Evolutionary conservation across 1,140 invertebrate species (phyloP).

Genomic region (Daktulosphaira vitifoliae): DNA sequence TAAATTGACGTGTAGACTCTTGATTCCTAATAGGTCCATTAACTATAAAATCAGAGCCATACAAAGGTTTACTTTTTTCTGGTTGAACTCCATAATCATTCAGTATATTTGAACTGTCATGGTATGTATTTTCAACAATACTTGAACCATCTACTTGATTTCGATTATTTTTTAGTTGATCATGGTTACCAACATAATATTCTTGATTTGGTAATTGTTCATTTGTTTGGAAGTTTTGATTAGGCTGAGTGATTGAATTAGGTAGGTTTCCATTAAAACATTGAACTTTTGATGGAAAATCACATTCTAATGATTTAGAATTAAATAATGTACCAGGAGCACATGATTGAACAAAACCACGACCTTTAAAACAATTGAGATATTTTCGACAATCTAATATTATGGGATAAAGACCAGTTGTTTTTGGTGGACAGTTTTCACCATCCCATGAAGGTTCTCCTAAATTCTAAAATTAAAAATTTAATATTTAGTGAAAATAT

Average conservation of each 20-base stretch:
- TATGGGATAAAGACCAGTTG: slow-evolving; percentile 53
- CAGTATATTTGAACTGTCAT: neutral
- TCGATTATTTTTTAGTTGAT: too few relatives aligned
- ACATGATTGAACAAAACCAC: slow-evolving; percentile 51
- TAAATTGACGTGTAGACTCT: too few relatives aligned
- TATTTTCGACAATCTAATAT: slow-evolving; percentile 57
- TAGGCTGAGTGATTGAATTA: slow-evolving; percentile 7
- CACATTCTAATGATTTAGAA: slow-evolving; percentile 52
- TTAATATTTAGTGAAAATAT: too few relatives aligned
- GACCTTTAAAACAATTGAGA: slow-evolving; percentile 57
- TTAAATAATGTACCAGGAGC: slow-evolving; percentile 60
- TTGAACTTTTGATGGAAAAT: slow-evolving; percentile 54
- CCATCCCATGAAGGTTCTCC: neutral
- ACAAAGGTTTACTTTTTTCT: neutral
- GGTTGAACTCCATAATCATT: neutral
- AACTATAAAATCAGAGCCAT: neutral
- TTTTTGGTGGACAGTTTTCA: slow-evolving; percentile 47
- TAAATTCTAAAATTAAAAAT: slow-evolving; percentile 16
- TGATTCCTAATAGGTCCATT: neutral
- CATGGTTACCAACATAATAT: neutral
- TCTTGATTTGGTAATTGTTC: slow-evolving; percentile 2
- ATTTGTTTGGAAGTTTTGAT: slow-evolving; percentile 15
- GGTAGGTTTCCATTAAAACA: slow-evolving; percentile 42
- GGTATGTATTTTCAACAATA: neutral
- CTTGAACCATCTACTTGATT: neutral